Evolutionary conservation across 2,113 vertebrate species (phyloP), one percentile per base, ranked within the genome.

Genomic region (Herpetotheres cachinnans): DNA sequence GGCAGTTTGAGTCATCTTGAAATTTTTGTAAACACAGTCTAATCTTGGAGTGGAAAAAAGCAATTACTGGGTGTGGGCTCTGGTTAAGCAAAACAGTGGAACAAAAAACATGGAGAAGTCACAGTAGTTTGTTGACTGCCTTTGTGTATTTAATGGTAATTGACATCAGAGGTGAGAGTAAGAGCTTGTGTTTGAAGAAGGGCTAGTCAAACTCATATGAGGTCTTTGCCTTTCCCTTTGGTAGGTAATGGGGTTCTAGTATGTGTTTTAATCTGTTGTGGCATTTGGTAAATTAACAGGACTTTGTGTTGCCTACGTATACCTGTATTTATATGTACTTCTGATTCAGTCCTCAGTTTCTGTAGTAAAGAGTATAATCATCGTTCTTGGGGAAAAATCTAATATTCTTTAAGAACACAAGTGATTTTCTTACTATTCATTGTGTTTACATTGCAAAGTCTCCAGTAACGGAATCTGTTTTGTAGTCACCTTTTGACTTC

Each of bases 231-330:
- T 80, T 74, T 71, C 25, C 32, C 8, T 61, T 42, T 56, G 29
- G 5, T 36, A 24, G 42, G 8, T 61, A 44, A 34, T 32, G 11
- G 44, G 18, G 22, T 47, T 84, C 38, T 42, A 56, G 36, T 22
- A 9, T n/a, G 24, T 61, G 32, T 73, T 72, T 38, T 44, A 24
- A 16, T 67, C 49, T 84, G 20, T 74, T 0, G 0, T 0, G 0
- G 42, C 50, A 44, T 56, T 67, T 55, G 27, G 24, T 70, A 58
- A 52, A 47, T 69, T 47, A 46, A 63, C 34, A 54, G 32, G n/a
- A 19, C 56, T 59, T 62, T 36, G 5, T 40, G 20, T 87, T 73
- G 44, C 21, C 47, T 78, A 4, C 29, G 24, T 44, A 36, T 8
- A 29, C 20, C 38, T 59, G 6, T 42, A 36, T 52, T 70, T 59